phyloP scores from a whole-genome alignment of 2,888 invertebrate species.

The Microctonus hyperodae region DNA sequence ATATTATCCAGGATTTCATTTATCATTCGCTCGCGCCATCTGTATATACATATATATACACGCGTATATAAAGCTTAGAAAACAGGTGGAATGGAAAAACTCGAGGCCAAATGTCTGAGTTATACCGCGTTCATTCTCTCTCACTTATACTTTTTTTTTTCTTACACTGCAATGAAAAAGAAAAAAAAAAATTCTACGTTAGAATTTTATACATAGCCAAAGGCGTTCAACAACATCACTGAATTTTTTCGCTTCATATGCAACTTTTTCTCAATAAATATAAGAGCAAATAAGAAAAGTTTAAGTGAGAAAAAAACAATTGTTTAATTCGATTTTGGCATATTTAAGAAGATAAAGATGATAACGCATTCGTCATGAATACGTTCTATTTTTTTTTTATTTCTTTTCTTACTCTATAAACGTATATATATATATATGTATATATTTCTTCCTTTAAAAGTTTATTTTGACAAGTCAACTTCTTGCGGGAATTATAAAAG shows the following conservation, averaged over 20 bases:
- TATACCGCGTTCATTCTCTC: conserved; percentile 18
- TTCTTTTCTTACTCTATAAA: background rate
- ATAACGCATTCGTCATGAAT: background rate
- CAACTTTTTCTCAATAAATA: background rate
- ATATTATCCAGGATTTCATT: conserved; percentile 53
- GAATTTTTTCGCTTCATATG: background rate
- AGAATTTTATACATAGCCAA: conserved; percentile 1
- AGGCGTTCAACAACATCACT: background rate
- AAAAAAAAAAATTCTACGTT: background rate
- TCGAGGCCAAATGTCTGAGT: conserved; percentile 27
- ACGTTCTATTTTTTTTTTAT: background rate
- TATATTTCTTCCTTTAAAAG: background rate
- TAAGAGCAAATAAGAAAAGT: background rate
- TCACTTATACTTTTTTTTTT: background rate
- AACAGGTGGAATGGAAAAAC: conserved; percentile 39
- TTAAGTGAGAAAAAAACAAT: background rate
- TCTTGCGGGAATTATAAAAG: background rate
- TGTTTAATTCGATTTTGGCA: background rate
- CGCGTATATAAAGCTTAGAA: conserved; percentile 29
- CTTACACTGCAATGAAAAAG: background rate
- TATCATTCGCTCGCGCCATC: conserved; percentile 38
- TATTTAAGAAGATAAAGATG: background rate
- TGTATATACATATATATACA: background rate
- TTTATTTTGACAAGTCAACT: conserved; percentile 9
- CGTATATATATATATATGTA: background rate